Conservation (phyloP, 2,113 vertebrate genomes). For the Entelurus aequoreus region DNA sequence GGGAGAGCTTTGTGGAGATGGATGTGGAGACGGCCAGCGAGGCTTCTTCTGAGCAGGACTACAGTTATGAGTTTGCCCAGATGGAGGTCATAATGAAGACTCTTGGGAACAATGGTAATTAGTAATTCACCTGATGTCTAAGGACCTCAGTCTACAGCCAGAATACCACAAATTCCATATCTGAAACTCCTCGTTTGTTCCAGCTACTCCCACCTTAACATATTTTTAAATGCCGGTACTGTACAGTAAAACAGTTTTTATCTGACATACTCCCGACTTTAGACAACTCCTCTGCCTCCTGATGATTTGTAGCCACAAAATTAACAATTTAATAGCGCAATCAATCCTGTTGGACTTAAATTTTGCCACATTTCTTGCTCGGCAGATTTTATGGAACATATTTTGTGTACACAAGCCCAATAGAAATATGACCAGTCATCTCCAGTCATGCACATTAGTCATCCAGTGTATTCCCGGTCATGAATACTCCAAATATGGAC, state of each 20-base stretch:
- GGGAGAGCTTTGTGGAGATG: constrained; percentile 74
- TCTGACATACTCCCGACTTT: neutral
- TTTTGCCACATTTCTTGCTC: neutral
- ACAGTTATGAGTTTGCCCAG: constrained; percentile 97
- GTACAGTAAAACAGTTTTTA: constrained; percentile 8
- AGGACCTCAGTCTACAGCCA: constrained; percentile 1
- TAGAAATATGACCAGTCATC: no score
- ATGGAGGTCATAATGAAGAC: constrained; percentile 99
- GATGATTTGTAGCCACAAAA: neutral
- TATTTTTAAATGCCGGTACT: constrained; percentile 1
- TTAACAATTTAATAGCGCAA: neutral
- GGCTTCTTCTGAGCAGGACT: constrained; percentile 96
- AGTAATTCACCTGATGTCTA: constrained; percentile 6
- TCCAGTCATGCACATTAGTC: no score
- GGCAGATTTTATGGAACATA: no score
- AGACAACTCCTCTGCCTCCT: neutral
- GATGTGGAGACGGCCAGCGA: constrained; percentile 94
- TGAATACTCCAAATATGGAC: no score
- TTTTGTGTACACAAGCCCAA: no score
- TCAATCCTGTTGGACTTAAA: neutral
- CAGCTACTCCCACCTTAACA: neutral
- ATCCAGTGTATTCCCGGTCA: no score
- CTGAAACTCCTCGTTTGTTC: neutral
- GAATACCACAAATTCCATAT: neutral
- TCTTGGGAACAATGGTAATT: constrained; percentile 86